Evolutionary conservation across 1,140 invertebrate genomes (phyloP), one percentile per base, ranked within the genome.

Genomic region (Drosophila lini): DNA sequence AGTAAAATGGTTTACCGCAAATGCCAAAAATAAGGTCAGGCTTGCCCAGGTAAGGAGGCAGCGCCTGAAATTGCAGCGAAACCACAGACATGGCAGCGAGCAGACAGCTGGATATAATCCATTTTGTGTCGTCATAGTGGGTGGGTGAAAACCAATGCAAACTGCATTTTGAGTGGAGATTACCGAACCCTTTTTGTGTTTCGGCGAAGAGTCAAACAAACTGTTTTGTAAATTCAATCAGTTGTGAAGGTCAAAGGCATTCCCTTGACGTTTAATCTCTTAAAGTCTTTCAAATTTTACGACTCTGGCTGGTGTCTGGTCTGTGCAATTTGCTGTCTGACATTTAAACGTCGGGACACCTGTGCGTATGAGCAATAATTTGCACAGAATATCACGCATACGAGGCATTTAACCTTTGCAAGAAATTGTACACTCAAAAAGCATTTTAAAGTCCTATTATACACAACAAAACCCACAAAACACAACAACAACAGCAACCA

Each of bases 391-490:
- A 88, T 86, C 50, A 73, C 79, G 75, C 80, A 88, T 79, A 56
- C 63, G 81, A 62, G 28, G 80, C 63, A 76, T 52, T 82, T 86
- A 86, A 82, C 83, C 79, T 76, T 77, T 63, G 22, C n/a, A 78
- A 71, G 65, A 81, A 85, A 86, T 85, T 81, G 74, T 50, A 69
- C 64, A 50, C 61, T 74, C 52, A 44, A 67, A 81, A 80, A 80
- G 77, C 81, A 74, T 86, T 81, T 85, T 85, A 85, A 85, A 84
- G 81, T 70, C 58, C 50, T 59, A 81, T 75, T 71, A 71, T 55
- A 28, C 34, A 48, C 34, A 47, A 22, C 59, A 41, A 41, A 15
- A 74, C 36, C 36, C 45, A 6, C 45, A 67, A 41, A 32, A 15
- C 71, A 45, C 36, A 53, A 6, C 45, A 67, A 25, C 47, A 32